Conservation (phyloP, 2,888 invertebrate species). For the Cephus pulcher region DNA sequence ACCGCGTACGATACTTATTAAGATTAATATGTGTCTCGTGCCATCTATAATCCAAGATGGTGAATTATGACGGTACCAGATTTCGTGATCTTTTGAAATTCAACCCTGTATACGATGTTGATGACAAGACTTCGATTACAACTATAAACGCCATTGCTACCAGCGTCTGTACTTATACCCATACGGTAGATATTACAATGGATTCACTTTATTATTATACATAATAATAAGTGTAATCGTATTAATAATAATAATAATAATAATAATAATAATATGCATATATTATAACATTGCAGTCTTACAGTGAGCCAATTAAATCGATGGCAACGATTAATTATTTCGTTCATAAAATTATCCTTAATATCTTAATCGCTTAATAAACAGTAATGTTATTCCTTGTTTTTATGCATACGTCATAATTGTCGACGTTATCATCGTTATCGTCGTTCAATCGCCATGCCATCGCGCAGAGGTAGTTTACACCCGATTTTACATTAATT, state of each 20-base stretch:
- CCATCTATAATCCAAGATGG: not conserved
- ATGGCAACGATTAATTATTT: constrained; percentile 42
- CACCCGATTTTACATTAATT: not conserved
- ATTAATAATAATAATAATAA: constrained; percentile 22
- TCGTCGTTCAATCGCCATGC: not conserved
- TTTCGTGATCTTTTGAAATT: not conserved
- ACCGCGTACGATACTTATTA: not conserved
- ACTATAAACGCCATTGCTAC: not conserved
- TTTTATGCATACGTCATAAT: not conserved
- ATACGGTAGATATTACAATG: not conserved
- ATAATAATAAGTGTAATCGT: constrained; percentile 17
- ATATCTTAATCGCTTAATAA: constrained; percentile 24
- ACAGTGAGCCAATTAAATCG: constrained; percentile 43
- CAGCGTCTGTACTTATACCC: not conserved
- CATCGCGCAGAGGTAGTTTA: not conserved
- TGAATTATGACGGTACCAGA: not conserved
- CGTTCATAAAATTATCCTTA: constrained; percentile 11
- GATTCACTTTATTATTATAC: not conserved
- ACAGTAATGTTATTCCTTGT: constrained; percentile 26
- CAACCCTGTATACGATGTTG: not conserved
- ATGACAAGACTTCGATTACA: not conserved
- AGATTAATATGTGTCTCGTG: not conserved
- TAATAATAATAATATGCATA: constrained; percentile 23
- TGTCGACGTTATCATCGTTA: not conserved
- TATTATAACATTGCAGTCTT: constrained; percentile 50